Conservation (phyloP, 1,140 invertebrate genomes). For the Tigriopus japonicus region DNA sequence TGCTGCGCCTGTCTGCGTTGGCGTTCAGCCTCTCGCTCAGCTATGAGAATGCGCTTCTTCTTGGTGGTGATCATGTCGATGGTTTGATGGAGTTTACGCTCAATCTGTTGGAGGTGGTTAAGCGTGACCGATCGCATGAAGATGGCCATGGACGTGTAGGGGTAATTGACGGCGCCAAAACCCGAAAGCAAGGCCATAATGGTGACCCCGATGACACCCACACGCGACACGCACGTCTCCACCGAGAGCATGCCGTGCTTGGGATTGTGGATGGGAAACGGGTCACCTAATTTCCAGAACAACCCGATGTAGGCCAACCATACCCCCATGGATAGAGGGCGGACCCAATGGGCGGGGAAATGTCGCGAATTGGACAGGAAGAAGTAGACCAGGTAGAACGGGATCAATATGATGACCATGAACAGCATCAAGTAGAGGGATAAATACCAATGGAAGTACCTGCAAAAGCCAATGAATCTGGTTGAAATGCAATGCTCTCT, state of each 20-base stretch:
- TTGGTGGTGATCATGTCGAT: constrained; percentile 91
- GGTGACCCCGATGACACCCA: constrained; percentile 96
- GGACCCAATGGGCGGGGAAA: constrained; percentile 51
- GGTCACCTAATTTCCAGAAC: constrained; percentile 98
- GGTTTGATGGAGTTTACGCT: constrained; percentile 78
- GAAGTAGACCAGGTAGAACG: constrained; percentile 92
- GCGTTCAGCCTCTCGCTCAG: constrained; percentile 30
- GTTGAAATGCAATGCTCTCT: neutral
- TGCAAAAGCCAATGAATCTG: constrained; percentile 33
- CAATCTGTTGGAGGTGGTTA: constrained; percentile 62
- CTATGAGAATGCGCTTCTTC: constrained; percentile 70
- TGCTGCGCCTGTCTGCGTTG: neutral
- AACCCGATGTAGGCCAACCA: constrained; percentile 87
- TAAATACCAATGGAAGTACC: constrained; percentile 90
- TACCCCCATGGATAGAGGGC: constrained; percentile 54
- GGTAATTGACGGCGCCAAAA: constrained; percentile 99
- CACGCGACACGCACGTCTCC: constrained; percentile 68
- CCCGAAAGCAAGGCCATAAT: constrained; percentile 97
- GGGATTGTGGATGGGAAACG: constrained; percentile 88
- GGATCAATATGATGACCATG: constrained; percentile 86
- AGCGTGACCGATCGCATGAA: constrained; percentile 61
- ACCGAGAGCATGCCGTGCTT: constrained; percentile 69
- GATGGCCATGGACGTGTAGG: constrained; percentile 96
- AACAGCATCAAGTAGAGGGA: constrained; percentile 76
- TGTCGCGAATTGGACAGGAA: constrained; percentile 27